Evolutionary conservation across 2,797 vertebrate species (phyloP), one percentile per base, ranked within the genome.

Genomic region (Dermochelys coriacea): DNA sequence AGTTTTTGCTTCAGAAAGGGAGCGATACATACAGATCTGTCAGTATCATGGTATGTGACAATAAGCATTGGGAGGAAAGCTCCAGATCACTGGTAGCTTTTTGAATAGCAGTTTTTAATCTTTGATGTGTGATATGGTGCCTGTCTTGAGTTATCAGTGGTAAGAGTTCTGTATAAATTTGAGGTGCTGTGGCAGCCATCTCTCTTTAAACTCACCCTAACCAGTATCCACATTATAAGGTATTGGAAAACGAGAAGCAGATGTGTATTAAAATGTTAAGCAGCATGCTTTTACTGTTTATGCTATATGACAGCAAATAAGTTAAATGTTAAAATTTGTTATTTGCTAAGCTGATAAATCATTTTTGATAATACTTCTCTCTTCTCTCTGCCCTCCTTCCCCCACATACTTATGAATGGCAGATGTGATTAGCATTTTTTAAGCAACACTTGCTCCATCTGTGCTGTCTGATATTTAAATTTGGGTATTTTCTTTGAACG

Each of bases 401-500:
- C 81, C 49, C 0, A 0, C 25, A 84, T 80, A 85, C 87, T 87
- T 96, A 75, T 95, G 92, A 95, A 78, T 91, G 68, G 79, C 54
- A 61, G 87, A 85, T 92, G 77, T 95, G 86, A 95, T 85, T 84
- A 93, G 68, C 37, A 57, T 92, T 97, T 97, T 96, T 93, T 10
- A 83, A 90, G 75, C 85, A 4, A 51, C 79, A 47, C 94, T 96
- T 95, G 50, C 74, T 92, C 61, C 37, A 55, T 85, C 92, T 93
- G 1, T 97, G 82, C 49, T 31, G 37, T 82, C 79, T 91, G 29
- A 54, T 96, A 78, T 95, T 97, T 91, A 95, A 97, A 96, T 89
- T 97, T 78, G n/a, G 84, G 25, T 64, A 79, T 97, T 96, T 97
- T 96, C 80, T 97, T 97, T 95, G 93, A 90, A 95, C 81, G 93